Evolutionary conservation across 2,797 vertebrate genomes (phyloP), one percentile per base, ranked within the genome.

Genomic region (Notolepis coatsorum): DNA sequence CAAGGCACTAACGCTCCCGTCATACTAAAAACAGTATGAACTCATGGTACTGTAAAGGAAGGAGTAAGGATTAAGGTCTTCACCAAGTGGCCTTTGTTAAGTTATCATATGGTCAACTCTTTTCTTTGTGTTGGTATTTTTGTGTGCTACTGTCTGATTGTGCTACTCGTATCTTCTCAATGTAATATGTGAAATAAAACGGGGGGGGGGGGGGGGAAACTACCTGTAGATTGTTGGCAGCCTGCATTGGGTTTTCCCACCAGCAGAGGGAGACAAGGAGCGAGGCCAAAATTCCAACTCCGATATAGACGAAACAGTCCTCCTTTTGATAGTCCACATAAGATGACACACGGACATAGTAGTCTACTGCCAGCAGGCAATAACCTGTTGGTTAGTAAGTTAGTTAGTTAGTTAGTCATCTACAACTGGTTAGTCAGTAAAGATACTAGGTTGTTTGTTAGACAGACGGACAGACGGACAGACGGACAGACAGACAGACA

Each of bases 201-300:
- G 13, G 21, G 42, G 3, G 7, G 13, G 0, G 3, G 23, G 1
- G 20, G 10, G 1, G 46, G 9, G 27, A 0, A 20, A 27, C 4
- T 72, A 89, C 88, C 83, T 80, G 70, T 77, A 91, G 77, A 13
- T 41, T 69, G 64, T 85, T 89, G 23, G 86, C 84, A 18, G 91
- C 91, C 78, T 91, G 92, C 21, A 93, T 21, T 12, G 89, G 78
- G 64, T 94, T 94, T 82, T 94, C 93, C 93, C 93, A 94, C 93
- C 93, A 94, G 68, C 91, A 93, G 12, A 93, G 21, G 1, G 93
- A 94, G 31, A 93, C 47, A 0, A 94, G 77, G 6, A 93, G 4
- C 1, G 90, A 91, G 5, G 86, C 71, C 4, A 92, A 57, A 50
- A 93, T 85, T n/a, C 87, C 91, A 25, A 93, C 3, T 23, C 10